Percentiles rank a stretch among this genome's conserved stretches.
These are phyloP conservation scores for Scolanthus callimorphus DNA, from an alignment of 92 coral and sea anemone species.

Conservation along the genomic window DNA sequence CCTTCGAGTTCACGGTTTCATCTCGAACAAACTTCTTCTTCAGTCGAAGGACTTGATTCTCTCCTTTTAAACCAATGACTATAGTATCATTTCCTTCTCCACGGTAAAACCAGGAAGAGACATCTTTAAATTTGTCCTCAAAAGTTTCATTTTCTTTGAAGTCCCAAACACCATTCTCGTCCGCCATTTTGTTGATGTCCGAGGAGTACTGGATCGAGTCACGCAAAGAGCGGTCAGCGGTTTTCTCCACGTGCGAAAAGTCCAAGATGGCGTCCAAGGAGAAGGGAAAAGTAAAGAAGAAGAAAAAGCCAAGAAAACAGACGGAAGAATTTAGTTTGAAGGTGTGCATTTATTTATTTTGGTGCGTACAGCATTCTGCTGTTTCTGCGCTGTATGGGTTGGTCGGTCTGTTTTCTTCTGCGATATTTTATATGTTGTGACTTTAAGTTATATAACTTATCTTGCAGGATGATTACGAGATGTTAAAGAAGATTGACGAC, in stretches of 20 bases:
- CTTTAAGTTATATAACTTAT: neutral
- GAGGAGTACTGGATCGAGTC: neutral
- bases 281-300: conserved; percentile 45
- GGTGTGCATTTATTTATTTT: too few species aligned
- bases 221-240: neutral
- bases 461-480: conserved; percentile 79
- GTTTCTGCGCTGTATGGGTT: neutral
- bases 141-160: neutral
- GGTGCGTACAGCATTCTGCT: too few species aligned
- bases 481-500: conserved; percentile 83
- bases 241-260: conserved; percentile 59
- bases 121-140: conserved; percentile 3
- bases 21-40: conserved; percentile 34
- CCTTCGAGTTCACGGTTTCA: neutral
- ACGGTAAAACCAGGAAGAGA: conserved; percentile 72
- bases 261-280: conserved; percentile 92
- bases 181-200: neutral
- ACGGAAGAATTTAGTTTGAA: conserved; percentile 48
- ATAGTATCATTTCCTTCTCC: conserved; percentile 91
- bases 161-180: conserved; percentile 13
- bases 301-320: conserved; percentile 41
- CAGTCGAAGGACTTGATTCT: conserved; percentile 68
- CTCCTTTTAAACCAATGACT: conserved; percentile 51
- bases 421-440: neutral
- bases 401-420: too few species aligned